These are phyloP conservation scores for Drosophila kuntzei DNA, from an alignment of 2,888 invertebrate genomes.

Conservation along the genomic window DNA sequence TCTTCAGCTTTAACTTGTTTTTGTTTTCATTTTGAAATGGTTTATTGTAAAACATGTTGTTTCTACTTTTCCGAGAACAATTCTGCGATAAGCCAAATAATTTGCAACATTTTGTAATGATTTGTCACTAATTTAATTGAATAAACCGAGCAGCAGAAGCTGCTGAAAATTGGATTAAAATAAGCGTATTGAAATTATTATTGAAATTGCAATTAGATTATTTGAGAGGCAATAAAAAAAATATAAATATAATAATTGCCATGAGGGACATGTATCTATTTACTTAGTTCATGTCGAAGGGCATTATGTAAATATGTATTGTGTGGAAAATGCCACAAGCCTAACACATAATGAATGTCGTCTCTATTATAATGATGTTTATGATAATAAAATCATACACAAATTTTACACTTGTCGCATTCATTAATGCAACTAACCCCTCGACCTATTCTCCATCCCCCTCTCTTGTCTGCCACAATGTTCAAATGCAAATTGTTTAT, in stretches of 20 bases:
- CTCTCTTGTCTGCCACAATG: neutral
- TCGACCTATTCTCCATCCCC: neutral
- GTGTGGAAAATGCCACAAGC: constrained; percentile 13
- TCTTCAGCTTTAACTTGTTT: neutral
- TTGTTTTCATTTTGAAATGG: neutral
- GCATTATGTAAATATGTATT: neutral
- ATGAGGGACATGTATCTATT: constrained; percentile 10
- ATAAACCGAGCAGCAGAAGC: neutral
- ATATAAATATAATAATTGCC: neutral
- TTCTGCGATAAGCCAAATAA: constrained; percentile 1
- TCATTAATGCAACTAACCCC: constrained; percentile 22
- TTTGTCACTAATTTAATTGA: constrained; percentile 10
- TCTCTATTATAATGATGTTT: constrained; percentile 10
- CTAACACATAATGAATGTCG: constrained; percentile 1
- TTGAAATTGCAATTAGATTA: too few relatives aligned
- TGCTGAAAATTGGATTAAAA: constrained; percentile 21
- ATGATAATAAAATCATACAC: constrained; percentile 21
- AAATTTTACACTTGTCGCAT: constrained; percentile 41
- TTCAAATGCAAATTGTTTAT: constrained; percentile 14
- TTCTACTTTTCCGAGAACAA: neutral
- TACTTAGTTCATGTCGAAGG: constrained; percentile 19
- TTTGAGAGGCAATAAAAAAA: constrained; percentile 1
- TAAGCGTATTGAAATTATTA: too few relatives aligned
- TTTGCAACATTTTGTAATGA: constrained; percentile 6
- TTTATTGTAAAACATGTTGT: neutral